Evolutionary conservation across 1,140 invertebrate species (phyloP).

Genomic region (Rhagoletis zephyria): DNA sequence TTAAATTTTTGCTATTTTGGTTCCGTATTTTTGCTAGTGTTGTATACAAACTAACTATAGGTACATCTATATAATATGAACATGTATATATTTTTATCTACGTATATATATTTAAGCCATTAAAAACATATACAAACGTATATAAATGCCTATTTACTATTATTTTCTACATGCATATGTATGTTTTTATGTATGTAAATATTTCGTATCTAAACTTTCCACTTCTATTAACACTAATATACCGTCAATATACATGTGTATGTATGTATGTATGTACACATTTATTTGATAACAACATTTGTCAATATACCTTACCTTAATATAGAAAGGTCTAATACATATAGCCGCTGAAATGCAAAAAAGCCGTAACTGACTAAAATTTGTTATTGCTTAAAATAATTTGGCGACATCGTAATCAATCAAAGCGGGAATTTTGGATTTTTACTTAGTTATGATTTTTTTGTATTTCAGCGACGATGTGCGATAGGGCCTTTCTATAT

Average conservation of each 20-base stretch:
- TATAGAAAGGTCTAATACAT: neutral
- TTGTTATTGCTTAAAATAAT: neutral
- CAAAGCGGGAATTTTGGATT: no score
- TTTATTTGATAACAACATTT: neutral
- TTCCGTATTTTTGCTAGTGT: slow-evolving; percentile 40
- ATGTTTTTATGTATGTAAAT: neutral
- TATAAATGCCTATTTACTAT: slow-evolving; percentile 31
- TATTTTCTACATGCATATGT: neutral
- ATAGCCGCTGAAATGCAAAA: neutral
- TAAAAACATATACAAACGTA: slow-evolving; percentile 52
- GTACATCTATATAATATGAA: slow-evolving; percentile 63
- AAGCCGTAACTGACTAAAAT: no score
- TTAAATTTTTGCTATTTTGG: slow-evolving; percentile 32
- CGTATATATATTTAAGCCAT: slow-evolving; percentile 55
- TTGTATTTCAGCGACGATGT: no score
- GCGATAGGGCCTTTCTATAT: no score
- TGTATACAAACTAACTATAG: slow-evolving; percentile 64
- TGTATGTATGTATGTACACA: neutral
- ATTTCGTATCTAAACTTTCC: neutral
- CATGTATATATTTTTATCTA: slow-evolving; percentile 36
- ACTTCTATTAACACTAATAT: neutral
- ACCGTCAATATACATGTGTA: neutral
- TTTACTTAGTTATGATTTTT: no score
- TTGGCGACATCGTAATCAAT: neutral
- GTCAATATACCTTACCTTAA: neutral